Evolutionary conservation across 2,888 invertebrate genomes (phyloP), one percentile per base, ranked within the genome.

Genomic region (Tipula vernalis): DNA sequence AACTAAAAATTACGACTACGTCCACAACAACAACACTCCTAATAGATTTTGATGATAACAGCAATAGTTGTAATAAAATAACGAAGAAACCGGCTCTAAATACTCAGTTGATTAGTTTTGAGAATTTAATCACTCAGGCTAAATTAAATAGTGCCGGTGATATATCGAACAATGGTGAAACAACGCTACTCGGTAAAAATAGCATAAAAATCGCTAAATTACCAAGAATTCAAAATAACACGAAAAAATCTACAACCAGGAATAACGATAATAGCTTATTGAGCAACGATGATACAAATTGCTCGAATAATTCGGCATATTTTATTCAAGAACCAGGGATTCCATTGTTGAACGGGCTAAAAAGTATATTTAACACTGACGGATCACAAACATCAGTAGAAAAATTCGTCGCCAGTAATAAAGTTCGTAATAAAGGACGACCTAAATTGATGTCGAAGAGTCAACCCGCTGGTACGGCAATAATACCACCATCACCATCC

Each of bases 51-150:
- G 71, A 71, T 71, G 71, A 71, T 41, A 86, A 57, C 71, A 86
- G 71, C 39, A 86, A 41, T 39, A 51, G 36, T 42, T 42, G 42
- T 84, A 44, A 83, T 39, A 47, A 85, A n/a, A 36, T n/a, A 42
- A 36, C 4, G 85, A 85, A 6, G 39, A 71, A 57, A 36, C 85
- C 12, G 84, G 47, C 6, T 3, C 0, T 18, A 71, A 28, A 71
- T 44, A 44, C 44, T 44, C 71, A 86, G 44, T 87, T 87, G 42
- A 87, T 86, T 86, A 88, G 88, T 87, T 88, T 88, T 86, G 87
- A 87, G 6, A 88, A 88, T 88, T 47, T 87, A 86, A 86, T 87
- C 12, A 87, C 57, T 57, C 86, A 39, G 42, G 86, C 85, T 18
- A 39, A 85, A 13, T 83, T 44, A 12, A 44, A 44, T 44, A 44